These are phyloP conservation scores for Eupsilia transversa DNA, from an alignment of 2,888 invertebrate genomes.

Conservation along the genomic window DNA sequence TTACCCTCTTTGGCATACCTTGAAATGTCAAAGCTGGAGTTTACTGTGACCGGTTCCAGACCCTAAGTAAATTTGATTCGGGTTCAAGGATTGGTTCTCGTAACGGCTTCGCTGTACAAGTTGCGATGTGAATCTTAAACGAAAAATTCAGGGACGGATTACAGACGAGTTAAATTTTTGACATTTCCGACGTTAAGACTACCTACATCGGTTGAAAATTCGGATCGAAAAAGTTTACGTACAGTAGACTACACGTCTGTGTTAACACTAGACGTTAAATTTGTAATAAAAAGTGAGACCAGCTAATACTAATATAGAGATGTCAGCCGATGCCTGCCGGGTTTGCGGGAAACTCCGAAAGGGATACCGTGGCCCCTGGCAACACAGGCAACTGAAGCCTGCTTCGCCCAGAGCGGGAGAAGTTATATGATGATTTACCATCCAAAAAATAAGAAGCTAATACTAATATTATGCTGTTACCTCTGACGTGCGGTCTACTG, in stretches of 20 bases:
- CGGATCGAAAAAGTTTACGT: not conserved
- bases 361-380: too few species aligned
- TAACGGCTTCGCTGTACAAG: slow-evolving; percentile 32
- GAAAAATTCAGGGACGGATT: slow-evolving; percentile 26
- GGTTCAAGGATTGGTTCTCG: slow-evolving; percentile 35
- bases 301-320: too few species aligned
- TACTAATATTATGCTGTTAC: too few species aligned
- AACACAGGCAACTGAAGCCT: too few species aligned
- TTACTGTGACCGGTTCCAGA: slow-evolving; percentile 37
- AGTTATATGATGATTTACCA: too few species aligned
- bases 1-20: slow-evolving; percentile 35
- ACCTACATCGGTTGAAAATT: not conserved
- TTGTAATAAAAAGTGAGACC: not conserved
- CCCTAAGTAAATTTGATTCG: slow-evolving; percentile 65
- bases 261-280: not conserved
- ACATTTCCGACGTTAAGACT: not conserved
- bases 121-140: slow-evolving; percentile 48
- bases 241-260: not conserved
- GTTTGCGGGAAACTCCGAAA: too few species aligned
- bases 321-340: too few species aligned
- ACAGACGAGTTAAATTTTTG: not conserved
- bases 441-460: too few species aligned
- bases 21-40: slow-evolving; percentile 52
- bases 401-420: too few species aligned
- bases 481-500: too few species aligned